A percentile compares a stretch with the other conserved stretches of the same genome.
Evolutionary conservation across 2,113 vertebrate species (phyloP).

Genomic region (Oceanodroma tethys): DNA sequence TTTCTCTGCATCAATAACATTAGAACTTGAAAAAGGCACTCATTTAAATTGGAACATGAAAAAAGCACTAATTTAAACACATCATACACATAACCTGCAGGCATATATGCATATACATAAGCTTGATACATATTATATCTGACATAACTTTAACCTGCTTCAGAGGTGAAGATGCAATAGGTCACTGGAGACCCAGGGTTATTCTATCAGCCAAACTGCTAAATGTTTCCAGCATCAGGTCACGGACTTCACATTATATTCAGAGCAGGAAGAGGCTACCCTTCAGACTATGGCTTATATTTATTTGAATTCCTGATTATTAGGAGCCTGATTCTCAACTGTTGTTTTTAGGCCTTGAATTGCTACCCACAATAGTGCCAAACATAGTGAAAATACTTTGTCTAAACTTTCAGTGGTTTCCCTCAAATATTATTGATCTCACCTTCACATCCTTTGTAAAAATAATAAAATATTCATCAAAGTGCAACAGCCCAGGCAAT

Average conservation of each 20-base stretch:
- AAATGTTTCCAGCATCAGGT: not conserved
- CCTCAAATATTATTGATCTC: not conserved
- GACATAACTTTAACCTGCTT: not conserved
- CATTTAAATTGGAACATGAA: not conserved
- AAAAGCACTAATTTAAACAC: not conserved
- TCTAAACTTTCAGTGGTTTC: not conserved
- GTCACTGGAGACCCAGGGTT: not conserved
- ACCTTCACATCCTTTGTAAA: not conserved
- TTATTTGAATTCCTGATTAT: not conserved
- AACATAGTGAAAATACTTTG: not conserved
- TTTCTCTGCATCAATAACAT: conserved; percentile 20
- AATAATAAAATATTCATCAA: no score
- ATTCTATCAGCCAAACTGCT: not conserved
- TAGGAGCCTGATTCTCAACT: not conserved
- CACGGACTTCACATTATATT: not conserved
- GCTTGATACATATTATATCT: not conserved
- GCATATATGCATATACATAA: not conserved
- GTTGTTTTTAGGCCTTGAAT: not conserved
- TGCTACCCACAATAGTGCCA: not conserved
- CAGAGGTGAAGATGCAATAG: not conserved
- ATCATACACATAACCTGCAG: not conserved
- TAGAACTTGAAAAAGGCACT: conserved; percentile 32
- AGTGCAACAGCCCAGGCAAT: not conserved
- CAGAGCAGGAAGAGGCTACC: not conserved
- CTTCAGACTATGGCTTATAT: not conserved